Base-by-base conservation (phyloP, 23 tunicate genomes). In the Styela clava region DNA sequence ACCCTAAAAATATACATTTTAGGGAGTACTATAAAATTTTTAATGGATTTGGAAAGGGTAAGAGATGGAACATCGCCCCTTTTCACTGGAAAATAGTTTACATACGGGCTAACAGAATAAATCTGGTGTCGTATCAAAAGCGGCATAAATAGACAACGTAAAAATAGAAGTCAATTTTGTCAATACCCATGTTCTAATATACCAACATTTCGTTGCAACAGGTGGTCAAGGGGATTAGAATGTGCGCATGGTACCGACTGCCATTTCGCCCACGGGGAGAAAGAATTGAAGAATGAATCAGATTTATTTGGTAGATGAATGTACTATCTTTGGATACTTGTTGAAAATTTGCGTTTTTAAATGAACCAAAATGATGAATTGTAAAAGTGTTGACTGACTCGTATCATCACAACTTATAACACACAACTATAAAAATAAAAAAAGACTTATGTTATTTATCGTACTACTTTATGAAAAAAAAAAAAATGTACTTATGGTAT, bases 221-320 rank as follows among this genome's bases (percentile, higher is more conserved):
- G 95, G 73, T 89, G 95, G 95, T 68, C 84, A 64, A 68, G n/a
- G 71, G 87, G 87, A 26, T 67, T 67, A 29, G 61, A 85, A 33
- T 89, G 95, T 69, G 1, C 78, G 1, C 84, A 69, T 74, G 95
- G 95, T 22, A 27, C 79, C 2, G 95, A 70, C 29, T 89, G 95
- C 72, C 95, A 89, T 68, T 89, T 89, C 61, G 95, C 95, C 2
- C 95, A 89, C 70, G 95, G 95, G 16, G 74, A 24, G 22, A 74
- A 84, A 16, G 94, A 88, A 35, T 79, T 83, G 71, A 67, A 67
- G 22, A 27, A 22, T 25, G 71, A 67, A 0, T 67, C 71, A 22
- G 71, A 67, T 18, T 67, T 44, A 12, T 44, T 44, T 44, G 56
- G 56, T 5, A 44, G 56, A 12, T 44, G 12, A 12, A 44, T 44